Percentiles rank a stretch among this genome's conserved stretches.
Evolutionary conservation across 2,113 vertebrate genomes (phyloP).

Genomic region (Epinephelus fuscoguttatus): DNA sequence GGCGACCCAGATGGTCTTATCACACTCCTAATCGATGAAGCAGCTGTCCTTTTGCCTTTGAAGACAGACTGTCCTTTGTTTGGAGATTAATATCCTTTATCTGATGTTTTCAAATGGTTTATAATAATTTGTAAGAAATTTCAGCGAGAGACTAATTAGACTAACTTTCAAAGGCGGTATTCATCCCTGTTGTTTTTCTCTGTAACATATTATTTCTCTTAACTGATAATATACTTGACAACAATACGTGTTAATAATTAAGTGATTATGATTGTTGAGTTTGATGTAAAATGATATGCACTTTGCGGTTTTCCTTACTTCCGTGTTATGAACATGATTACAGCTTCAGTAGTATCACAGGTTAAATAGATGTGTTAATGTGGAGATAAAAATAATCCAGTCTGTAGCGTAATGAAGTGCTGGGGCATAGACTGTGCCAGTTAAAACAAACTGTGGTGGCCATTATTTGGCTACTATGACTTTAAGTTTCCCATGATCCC

Average conservation of each 20-base stretch:
- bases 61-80: background rate
- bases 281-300: background rate
- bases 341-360: background rate
- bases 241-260: background rate
- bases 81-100: background rate
- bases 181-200: background rate
- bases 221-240: background rate
- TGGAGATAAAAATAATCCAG: no score
- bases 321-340: background rate
- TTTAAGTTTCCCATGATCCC: conserved; percentile 63
- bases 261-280: background rate
- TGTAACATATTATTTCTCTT: background rate
- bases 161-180: background rate
- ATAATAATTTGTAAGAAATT: background rate
- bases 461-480: background rate
- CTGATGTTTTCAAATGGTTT: background rate
- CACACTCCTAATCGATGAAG: background rate
- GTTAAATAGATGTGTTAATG: background rate
- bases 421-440: no score
- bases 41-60: background rate
- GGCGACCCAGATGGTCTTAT: background rate
- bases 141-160: background rate
- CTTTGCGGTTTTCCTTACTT: background rate
- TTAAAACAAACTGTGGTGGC: background rate
- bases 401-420: background rate